Conservation (phyloP, 2,888 invertebrate genomes). For the Philereme vetulata region DNA sequence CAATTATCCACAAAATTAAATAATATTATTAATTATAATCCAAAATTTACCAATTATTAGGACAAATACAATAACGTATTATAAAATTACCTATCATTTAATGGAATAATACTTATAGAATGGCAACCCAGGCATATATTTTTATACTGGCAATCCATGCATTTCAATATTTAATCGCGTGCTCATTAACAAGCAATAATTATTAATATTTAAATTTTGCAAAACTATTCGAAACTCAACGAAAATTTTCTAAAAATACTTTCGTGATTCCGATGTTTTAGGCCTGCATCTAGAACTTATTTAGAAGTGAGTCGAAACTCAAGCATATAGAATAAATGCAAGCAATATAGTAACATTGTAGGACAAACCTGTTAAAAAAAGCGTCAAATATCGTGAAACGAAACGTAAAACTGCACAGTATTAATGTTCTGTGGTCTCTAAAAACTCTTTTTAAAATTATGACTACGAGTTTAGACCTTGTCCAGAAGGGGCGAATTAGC, state of each 20-base stretch:
- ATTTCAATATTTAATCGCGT: slow-evolving; percentile 23
- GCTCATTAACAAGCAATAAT: slow-evolving; percentile 16
- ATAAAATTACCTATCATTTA: slow-evolving; percentile 44
- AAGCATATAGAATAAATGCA: no score
- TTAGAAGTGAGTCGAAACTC: no score
- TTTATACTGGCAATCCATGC: slow-evolving; percentile 39
- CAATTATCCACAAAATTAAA: slow-evolving; percentile 28
- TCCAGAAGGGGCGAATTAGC: no score
- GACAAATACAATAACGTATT: slow-evolving; percentile 31
- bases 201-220: slow-evolving; percentile 8
- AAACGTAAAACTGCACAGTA: no score
- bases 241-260: slow-evolving; percentile 32
- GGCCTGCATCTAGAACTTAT: no score
- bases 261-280: slow-evolving; percentile 30
- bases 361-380: no score
- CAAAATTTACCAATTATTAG: slow-evolving; percentile 30
- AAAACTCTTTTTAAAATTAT: no score
- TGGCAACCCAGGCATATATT: slow-evolving; percentile 41
- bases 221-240: slow-evolving; percentile 19
- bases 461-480: no score
- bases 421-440: no score
- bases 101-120: slow-evolving; percentile 48
- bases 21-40: slow-evolving; percentile 16
- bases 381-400: no score
- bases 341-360: no score